A percentile compares a stretch with the other conserved stretches of the same genome.
Conservation (phyloP, 2,888 invertebrate genomes). For the Pseudanteris insignis region DNA sequence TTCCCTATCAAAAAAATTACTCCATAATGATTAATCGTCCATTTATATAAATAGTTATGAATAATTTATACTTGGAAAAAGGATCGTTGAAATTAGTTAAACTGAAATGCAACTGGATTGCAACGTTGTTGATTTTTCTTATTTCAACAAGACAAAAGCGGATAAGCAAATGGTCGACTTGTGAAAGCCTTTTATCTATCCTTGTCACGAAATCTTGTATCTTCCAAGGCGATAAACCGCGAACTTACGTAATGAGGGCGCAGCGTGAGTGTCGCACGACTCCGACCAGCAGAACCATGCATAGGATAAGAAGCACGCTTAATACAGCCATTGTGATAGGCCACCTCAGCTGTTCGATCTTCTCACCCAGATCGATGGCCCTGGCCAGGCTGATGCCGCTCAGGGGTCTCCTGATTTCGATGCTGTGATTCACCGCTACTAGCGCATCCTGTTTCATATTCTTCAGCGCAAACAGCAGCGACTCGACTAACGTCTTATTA, state of each 20-base stretch:
- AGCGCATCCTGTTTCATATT: constrained; percentile 79
- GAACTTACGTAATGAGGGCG: constrained; percentile 79
- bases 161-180: not conserved
- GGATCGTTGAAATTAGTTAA: too few species aligned
- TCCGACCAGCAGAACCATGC: constrained; percentile 88
- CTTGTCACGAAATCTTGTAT: too few species aligned
- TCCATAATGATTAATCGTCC: too few species aligned
- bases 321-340: constrained; percentile 89
- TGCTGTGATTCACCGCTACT: constrained; percentile 78
- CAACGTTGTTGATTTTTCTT: too few species aligned
- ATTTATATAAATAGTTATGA: too few species aligned
- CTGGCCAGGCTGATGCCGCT: constrained; percentile 76
- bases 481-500: constrained; percentile 80
- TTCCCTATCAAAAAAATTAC: too few species aligned
- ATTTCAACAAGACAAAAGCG: too few species aligned
- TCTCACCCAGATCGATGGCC: constrained; percentile 73
- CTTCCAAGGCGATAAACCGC: too few species aligned
- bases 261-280: constrained; percentile 89
- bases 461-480: constrained; percentile 76
- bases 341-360: constrained; percentile 83
- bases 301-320: constrained; percentile 85
- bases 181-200: constrained; percentile 3
- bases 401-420: constrained; percentile 78
- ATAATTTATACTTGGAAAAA: too few species aligned
- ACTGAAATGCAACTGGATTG: too few species aligned